A percentile compares a stretch with the other conserved stretches of the same genome.
Evolutionary conservation across 1,140 invertebrate genomes (phyloP).

Genomic region (Pogonus chalceus): DNA sequence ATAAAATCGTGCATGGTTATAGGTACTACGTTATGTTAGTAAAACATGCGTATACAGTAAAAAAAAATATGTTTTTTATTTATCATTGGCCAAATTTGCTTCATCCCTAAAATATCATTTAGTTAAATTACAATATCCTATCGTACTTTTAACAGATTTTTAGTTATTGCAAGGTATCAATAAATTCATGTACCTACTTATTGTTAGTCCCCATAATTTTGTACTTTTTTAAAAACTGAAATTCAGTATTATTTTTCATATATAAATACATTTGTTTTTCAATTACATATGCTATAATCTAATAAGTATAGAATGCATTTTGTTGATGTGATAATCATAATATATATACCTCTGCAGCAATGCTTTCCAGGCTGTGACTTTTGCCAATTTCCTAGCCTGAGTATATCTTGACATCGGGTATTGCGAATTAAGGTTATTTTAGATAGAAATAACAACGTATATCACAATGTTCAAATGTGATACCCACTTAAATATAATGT

Average conservation of each 20-base stretch:
- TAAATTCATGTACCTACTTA: background rate
- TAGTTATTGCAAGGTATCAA: background rate
- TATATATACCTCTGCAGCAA: slow-evolving; percentile 17
- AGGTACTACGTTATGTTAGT: too few relatives aligned
- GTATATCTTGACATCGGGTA: slow-evolving; percentile 17
- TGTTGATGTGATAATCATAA: slow-evolving; percentile 3
- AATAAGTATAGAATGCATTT: slow-evolving; percentile 14
- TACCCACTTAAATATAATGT: slow-evolving; percentile 18
- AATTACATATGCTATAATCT: background rate
- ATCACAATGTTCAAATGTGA: slow-evolving; percentile 13
- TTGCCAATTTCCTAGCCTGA: slow-evolving; percentile 22
- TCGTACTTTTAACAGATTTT: slow-evolving; percentile 6
- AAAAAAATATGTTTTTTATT: too few relatives aligned
- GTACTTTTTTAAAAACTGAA: background rate
- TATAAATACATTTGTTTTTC: background rate
- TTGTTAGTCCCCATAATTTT: background rate
- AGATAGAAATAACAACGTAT: background rate
- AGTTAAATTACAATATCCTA: too few relatives aligned
- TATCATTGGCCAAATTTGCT: too few relatives aligned
- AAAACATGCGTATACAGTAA: too few relatives aligned
- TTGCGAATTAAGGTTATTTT: slow-evolving; percentile 1
- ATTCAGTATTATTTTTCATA: background rate
- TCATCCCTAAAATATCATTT: too few relatives aligned
- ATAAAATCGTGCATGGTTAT: too few relatives aligned
- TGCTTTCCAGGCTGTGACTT: slow-evolving; percentile 23